Evolutionary conservation across 1,140 invertebrate species (phyloP).

Genomic region (Dendroctonus ponderosae): DNA sequence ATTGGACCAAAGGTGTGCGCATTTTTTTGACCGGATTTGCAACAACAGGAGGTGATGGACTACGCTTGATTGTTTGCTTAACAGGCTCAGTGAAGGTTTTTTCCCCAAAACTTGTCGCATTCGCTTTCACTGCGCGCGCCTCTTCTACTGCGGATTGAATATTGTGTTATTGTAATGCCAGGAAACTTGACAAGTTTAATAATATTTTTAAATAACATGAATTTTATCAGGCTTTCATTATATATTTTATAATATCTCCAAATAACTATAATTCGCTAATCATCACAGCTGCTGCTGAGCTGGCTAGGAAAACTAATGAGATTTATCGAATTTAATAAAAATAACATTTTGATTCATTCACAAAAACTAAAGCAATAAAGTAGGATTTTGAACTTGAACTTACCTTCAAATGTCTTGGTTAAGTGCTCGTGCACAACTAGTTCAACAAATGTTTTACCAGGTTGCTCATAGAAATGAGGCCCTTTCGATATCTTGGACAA

Average conservation of each 20-base stretch:
- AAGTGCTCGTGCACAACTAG: constrained; percentile 46
- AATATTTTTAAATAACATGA: neutral
- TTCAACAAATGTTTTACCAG: constrained; percentile 46
- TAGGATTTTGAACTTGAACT: constrained; percentile 4
- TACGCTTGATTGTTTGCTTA: constrained; percentile 38
- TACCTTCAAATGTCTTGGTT: constrained; percentile 42
- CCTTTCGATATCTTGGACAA: constrained; percentile 56
- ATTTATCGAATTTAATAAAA: too few species aligned
- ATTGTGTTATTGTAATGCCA: neutral
- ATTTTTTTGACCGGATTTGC: constrained; percentile 39
- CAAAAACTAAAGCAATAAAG: neutral
- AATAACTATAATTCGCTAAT: too few species aligned
- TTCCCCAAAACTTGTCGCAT: constrained; percentile 14
- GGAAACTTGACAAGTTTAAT: neutral
- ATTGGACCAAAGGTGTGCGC: neutral
- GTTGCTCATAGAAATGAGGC: constrained; percentile 53
- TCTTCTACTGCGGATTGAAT: neutral
- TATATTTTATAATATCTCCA: neutral
- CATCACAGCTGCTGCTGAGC: too few species aligned
- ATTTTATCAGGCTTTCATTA: neutral
- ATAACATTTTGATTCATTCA: neutral
- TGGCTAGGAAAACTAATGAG: too few species aligned
- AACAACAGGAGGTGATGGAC: constrained; percentile 48
- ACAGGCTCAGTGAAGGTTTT: constrained; percentile 28
- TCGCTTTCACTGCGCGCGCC: constrained; percentile 3